Base-by-base conservation (phyloP, 64 coral and sea anemone genomes). In the Astreopora myriophthalma region DNA sequence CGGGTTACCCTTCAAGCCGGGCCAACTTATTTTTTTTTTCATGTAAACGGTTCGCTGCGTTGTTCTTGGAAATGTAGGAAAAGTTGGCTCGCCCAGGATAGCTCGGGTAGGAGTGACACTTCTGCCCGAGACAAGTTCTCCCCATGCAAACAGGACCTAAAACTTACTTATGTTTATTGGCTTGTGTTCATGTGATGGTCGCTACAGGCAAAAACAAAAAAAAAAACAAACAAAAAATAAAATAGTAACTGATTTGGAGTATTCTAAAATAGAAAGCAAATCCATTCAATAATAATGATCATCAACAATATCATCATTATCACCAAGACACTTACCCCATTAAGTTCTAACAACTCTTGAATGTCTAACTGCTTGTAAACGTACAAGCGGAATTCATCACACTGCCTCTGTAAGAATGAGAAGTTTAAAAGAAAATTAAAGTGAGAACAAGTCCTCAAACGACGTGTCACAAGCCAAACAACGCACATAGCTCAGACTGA, bases 321-420 rank as follows among this genome's bases (percentile, higher is more conserved):
- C n/a, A n/a, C n/a, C n/a, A 1, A 13, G 16, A 7, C 32, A 70
- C 92, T 76, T 76, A 94, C 92, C 84, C 96, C 92, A 77, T 92
- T 73, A 10, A 94, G 33, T 34, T 98, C 96, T 19, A 98, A 68
- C 8, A 98, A 67, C 52, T 90, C 92, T 8, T 75, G 80, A 14
- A 98, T 68, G 36, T 98, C 88, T 10, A 98, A 92, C 55, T 98
- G 96, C 27, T 92, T 78, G 71, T 98, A 93, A 40, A 99, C 97
- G 69, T 95, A 93, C 26, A 95, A 60, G 27, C 97, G 75, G 87
- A 95, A 99, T 69, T 99, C 94, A 75, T 99, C 94, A 61, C 86
- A 84, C 58, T 99, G 90, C 87, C 69, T 92, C 97, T 99, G 75
- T 42, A 74, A 37, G 23, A 40, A 51, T 14, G 1, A 78, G 4